These are phyloP conservation scores for Mamestra brassicae DNA, from an alignment of 2,888 invertebrate species.

Conservation along the genomic window DNA sequence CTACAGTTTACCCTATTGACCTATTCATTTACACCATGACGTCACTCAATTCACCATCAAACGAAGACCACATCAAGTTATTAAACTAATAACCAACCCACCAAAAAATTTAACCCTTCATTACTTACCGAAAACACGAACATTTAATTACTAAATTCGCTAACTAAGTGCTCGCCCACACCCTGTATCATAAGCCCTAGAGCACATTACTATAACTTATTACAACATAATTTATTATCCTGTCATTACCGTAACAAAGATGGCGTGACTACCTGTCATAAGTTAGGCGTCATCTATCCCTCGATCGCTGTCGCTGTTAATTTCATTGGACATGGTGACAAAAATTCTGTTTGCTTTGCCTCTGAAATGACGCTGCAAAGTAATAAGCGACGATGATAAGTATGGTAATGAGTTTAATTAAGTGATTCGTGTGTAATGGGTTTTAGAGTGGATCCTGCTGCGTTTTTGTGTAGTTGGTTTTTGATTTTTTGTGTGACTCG, in stretches of 20 bases:
- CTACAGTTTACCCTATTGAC: constrained; percentile 10
- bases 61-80: constrained; percentile 27
- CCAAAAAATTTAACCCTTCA: constrained; percentile 80
- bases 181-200: constrained; percentile 82
- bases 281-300: constrained; percentile 82
- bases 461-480: constrained; percentile 65
- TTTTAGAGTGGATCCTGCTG: constrained; percentile 83
- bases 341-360: constrained; percentile 89
- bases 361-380: constrained; percentile 79
- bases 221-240: constrained; percentile 90
- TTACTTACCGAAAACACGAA: constrained; percentile 73
- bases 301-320: constrained; percentile 78
- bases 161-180: constrained; percentile 83
- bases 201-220: constrained; percentile 89
- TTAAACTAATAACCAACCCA: constrained; percentile 55
- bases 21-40: constrained; percentile 17
- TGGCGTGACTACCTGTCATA: constrained; percentile 88
- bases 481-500: constrained; percentile 32
- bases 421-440: constrained; percentile 77
- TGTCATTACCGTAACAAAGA: constrained; percentile 88
- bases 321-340: constrained; percentile 90
- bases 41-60: constrained; percentile 21
- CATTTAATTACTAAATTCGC: constrained; percentile 84
- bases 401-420: constrained; percentile 85
- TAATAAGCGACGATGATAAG: constrained; percentile 77